phyloP scores from a whole-genome alignment of 2,113 vertebrate genomes.

The Callospermophilus lateralis region DNA sequence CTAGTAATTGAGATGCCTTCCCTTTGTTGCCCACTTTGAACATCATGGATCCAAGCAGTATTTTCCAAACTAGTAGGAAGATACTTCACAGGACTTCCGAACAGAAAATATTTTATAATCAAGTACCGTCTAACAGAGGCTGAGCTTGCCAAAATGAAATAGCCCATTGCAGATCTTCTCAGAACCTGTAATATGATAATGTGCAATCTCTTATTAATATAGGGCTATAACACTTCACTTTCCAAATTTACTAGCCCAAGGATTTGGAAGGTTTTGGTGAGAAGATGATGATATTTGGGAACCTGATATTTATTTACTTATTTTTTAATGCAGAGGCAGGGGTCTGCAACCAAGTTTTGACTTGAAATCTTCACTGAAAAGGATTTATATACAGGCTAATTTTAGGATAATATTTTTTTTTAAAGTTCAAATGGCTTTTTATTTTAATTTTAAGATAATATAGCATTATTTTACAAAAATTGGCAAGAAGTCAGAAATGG shows the following conservation, averaged over 20 bases:
- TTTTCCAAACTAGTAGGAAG: slow-evolving; percentile 4
- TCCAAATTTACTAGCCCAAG: background rate
- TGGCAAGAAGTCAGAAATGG: background rate
- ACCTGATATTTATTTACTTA: background rate
- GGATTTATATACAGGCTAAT: background rate
- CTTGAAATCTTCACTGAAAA: slow-evolving; percentile 47
- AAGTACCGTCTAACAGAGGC: background rate
- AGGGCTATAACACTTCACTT: background rate
- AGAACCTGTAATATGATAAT: background rate
- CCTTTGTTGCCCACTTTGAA: background rate
- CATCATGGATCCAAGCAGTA: background rate
- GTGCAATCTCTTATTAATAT: background rate
- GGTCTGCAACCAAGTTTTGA: slow-evolving; percentile 21
- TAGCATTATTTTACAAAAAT: slow-evolving; percentile 30
- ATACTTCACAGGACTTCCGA: background rate
- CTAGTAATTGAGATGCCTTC: slow-evolving; percentile 28
- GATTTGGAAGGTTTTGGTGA: slow-evolving; percentile 42
- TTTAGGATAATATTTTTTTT: slow-evolving; percentile 59
- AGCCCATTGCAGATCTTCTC: background rate
- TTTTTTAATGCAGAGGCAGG: background rate
- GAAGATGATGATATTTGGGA: background rate
- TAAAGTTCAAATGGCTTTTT: background rate
- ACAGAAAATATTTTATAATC: slow-evolving; percentile 18
- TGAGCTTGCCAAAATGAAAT: slow-evolving; percentile 3
- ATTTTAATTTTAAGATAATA: slow-evolving; percentile 44